A percentile compares a stretch with the other conserved stretches of the same genome.
These are phyloP conservation scores for Megaceryle torquata DNA, from an alignment of 2,113 vertebrate genomes.

Conservation along the genomic window DNA sequence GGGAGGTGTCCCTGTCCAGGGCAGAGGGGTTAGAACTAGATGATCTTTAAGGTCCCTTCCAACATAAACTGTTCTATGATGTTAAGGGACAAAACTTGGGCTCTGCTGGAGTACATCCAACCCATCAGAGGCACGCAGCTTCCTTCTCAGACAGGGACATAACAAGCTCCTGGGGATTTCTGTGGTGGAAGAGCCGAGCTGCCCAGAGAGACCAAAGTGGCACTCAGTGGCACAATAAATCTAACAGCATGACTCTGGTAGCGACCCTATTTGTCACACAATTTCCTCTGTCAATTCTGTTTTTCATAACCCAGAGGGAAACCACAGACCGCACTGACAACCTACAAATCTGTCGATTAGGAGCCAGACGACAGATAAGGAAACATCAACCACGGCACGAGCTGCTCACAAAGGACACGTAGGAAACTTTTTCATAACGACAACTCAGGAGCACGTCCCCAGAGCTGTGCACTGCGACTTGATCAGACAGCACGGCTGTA, in stretches of 20 bases:
- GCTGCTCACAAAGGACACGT: background rate
- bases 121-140: background rate
- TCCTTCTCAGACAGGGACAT: background rate
- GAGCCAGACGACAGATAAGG: background rate
- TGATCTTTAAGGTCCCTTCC: too few species aligned
- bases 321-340: slow-evolving; percentile 40
- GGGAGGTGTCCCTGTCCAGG: too few species aligned
- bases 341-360: background rate
- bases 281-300: background rate
- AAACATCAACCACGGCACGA: background rate
- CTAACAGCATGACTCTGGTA: background rate
- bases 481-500: accelerated
- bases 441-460: background rate
- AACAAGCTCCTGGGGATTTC: background rate
- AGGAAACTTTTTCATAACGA: background rate
- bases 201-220: background rate
- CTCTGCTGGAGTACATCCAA: background rate
- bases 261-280: background rate
- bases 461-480: accelerated
- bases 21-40: too few species aligned
- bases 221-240: background rate
- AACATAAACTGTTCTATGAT: too few species aligned
- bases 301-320: background rate
- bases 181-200: background rate
- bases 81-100: background rate